Evolutionary conservation across 1,140 invertebrate species (phyloP).

Genomic region (Vollenhovia emeryi): DNA sequence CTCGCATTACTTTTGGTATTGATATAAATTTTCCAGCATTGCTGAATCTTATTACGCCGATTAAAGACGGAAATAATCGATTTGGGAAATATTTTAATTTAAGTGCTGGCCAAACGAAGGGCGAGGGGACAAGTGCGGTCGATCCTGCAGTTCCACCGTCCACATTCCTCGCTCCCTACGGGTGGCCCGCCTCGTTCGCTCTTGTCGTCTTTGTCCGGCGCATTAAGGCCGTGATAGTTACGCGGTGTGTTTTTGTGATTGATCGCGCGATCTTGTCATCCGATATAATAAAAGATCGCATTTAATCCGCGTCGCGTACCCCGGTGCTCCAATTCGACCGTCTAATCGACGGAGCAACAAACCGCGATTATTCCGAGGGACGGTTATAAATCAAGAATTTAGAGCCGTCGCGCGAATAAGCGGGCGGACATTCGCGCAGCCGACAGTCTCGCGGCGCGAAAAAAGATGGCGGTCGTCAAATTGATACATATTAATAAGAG

Average conservation of each 20-base stretch:
- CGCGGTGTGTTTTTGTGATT: constrained; percentile 84
- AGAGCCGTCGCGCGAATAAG: background rate
- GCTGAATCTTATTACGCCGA: background rate
- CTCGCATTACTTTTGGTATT: background rate
- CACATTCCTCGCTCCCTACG: constrained; percentile 84
- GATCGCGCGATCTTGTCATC: constrained; percentile 83
- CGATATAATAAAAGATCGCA: constrained; percentile 82
- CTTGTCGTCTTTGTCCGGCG: constrained; percentile 76
- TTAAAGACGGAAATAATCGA: background rate
- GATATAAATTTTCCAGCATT: no score
- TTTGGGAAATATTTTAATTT: background rate
- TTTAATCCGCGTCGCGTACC: constrained; percentile 78
- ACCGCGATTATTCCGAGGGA: background rate
- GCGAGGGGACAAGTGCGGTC: constrained; percentile 62
- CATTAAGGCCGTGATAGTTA: constrained; percentile 83
- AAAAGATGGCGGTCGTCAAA: constrained; percentile 68
- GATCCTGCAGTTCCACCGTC: constrained; percentile 83
- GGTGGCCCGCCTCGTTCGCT: constrained; percentile 80
- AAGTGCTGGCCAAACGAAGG: constrained; percentile 30
- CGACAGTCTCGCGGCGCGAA: constrained; percentile 17
- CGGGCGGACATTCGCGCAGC: background rate
- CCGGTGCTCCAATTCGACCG: constrained; percentile 4
- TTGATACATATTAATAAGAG: constrained; percentile 82
- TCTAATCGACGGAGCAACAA: constrained; percentile 18
- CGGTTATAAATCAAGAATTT: background rate